Evolutionary conservation across 2,888 invertebrate species (phyloP).

Genomic region (Frankliniella intonsa): DNA sequence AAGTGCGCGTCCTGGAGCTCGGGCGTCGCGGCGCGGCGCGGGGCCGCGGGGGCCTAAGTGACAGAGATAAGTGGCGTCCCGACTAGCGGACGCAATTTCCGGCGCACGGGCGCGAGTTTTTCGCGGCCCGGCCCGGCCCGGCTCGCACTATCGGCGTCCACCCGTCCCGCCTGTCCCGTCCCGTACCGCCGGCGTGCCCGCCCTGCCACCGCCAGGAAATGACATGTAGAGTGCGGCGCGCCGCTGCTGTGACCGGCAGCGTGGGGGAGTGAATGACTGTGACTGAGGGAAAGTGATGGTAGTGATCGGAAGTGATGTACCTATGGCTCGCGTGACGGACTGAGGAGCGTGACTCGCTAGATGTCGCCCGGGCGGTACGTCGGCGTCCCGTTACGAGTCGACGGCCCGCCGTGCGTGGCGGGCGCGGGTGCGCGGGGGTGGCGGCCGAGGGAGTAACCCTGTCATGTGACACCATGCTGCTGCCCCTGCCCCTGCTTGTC

Average conservation of each 20-base stretch:
- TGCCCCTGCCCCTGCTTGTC: neutral
- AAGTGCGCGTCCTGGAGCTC: neutral
- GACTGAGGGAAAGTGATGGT: too few relatives aligned
- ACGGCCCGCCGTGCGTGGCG: too few relatives aligned
- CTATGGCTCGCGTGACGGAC: too few relatives aligned
- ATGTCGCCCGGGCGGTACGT: too few relatives aligned
- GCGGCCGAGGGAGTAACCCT: too few relatives aligned
- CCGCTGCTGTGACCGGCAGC: neutral
- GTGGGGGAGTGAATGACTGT: too few relatives aligned
- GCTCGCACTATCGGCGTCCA: neutral
- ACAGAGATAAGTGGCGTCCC: too few relatives aligned
- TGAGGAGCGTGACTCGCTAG: too few relatives aligned
- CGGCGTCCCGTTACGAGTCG: too few relatives aligned
- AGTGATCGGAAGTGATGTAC: too few relatives aligned
- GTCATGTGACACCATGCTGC: neutral
- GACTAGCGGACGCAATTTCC: constrained; percentile 1
- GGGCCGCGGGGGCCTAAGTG: neutral
- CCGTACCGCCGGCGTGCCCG: neutral
- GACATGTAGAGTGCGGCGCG: neutral
- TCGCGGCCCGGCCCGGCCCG: too few relatives aligned
- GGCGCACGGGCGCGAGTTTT: neutral
- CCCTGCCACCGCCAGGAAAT: neutral
- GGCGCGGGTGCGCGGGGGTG: too few relatives aligned
- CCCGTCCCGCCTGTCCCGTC: neutral
- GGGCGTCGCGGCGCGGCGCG: neutral